Conservation (phyloP, 2,113 vertebrate species). For the Hippolais icterina region DNA sequence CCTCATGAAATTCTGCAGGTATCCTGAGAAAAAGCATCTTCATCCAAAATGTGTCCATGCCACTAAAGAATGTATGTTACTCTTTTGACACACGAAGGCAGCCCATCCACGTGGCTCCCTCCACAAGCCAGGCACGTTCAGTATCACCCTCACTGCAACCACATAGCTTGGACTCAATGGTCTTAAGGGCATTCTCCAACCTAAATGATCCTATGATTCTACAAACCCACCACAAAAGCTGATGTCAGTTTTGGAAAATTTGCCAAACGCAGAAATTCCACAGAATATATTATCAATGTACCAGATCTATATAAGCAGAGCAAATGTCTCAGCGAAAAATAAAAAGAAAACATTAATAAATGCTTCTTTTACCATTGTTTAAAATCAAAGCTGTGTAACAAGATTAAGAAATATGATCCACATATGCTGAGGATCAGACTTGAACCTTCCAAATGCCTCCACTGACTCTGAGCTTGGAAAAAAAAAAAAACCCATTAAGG, state of each 20-base stretch:
- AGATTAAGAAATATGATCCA: neutral
- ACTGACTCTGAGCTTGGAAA: neutral
- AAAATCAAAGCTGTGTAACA: neutral
- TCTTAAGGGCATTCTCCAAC: neutral
- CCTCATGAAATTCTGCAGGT: neutral
- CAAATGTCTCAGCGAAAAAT: neutral
- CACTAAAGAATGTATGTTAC: neutral
- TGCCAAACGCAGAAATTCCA: neutral
- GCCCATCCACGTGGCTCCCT: too few species aligned
- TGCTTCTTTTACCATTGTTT: neutral
- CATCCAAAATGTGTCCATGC: neutral
- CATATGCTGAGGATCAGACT: neutral
- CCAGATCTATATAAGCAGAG: neutral
- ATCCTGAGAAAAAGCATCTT: neutral
- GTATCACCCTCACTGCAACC: neutral
- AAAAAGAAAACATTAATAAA: neutral
- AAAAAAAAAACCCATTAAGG: neutral
- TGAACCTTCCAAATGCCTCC: neutral
- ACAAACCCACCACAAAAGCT: neutral
- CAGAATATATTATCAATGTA: neutral
- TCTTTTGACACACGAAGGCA: neutral
- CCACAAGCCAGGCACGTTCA: neutral
- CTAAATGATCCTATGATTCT: too few species aligned
- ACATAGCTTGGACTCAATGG: rapidly evolving
- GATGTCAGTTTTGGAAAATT: neutral